Percentiles rank a stretch among this genome's conserved stretches.
These are phyloP conservation scores for Gallinago stenura DNA, from an alignment of 2,797 vertebrate species.

Conservation along the genomic window DNA sequence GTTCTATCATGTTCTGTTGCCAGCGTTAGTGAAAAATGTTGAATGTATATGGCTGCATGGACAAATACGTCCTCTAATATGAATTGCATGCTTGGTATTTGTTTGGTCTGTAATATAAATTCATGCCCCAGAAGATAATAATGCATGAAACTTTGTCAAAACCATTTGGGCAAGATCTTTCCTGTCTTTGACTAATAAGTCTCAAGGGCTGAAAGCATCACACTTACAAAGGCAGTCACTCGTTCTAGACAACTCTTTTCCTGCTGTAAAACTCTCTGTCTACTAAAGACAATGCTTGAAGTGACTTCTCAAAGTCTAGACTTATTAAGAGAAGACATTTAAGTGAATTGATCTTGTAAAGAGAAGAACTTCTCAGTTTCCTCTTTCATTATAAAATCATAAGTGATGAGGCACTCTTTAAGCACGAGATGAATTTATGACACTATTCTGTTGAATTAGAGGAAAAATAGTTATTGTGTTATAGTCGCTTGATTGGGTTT, in stretches of 20 bases:
- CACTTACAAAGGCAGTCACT: conserved; percentile 2
- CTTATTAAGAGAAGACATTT: conserved; percentile 30
- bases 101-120: conserved; percentile 65
- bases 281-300: not conserved
- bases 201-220: conserved; percentile 25
- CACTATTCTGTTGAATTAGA: not conserved
- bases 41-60: not conserved
- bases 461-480: not conserved
- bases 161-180: conserved; percentile 61
- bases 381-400: not conserved
- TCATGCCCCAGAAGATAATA: conserved; percentile 52
- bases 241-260: conserved; percentile 5
- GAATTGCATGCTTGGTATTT: conserved; percentile 2
- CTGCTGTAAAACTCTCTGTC: not conserved
- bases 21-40: not conserved
- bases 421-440: not conserved
- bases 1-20: not conserved
- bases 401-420: not conserved
- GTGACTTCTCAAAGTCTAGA: conserved; percentile 53
- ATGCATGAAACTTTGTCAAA: conserved; percentile 62
- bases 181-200: conserved; percentile 68
- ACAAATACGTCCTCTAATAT: not conserved
- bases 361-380: conserved; percentile 1
- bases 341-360: not conserved
- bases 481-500: not conserved